Base-by-base conservation (phyloP, 2,113 vertebrate species). In the Atractosteus spatula region DNA sequence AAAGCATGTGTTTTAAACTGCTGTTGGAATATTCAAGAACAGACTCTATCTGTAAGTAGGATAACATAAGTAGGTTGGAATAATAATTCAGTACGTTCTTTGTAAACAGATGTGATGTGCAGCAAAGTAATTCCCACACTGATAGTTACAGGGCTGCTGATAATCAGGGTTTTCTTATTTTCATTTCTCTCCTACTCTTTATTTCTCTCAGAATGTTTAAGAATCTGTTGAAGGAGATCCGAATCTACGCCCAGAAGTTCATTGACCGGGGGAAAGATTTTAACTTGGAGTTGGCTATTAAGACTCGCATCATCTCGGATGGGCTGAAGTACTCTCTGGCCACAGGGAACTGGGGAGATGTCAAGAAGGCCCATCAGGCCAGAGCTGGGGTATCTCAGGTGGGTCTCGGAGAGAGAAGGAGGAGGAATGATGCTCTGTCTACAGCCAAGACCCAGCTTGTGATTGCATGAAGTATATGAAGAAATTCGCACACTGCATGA, bases 291-390 rank as follows among this genome's bases (percentile, higher is more conserved):
- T 82, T 99, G 72, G 97, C 97, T 74, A 98, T 99, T 80, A 99
- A 99, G 86, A 99, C 97, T 3, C 88, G 96, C 55, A 99, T 99
- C 78, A 98, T 99, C 91, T 99, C 97, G 0, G 97, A 99, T 0
- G 97, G 97, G 8, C 90, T 99, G 66, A 99, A 99, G 77, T 99
- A 99, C 56, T 99, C 97, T 0, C 82, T 99, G 76, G 97, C 97
- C 68, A 99, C 97, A 2, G 97, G 97, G 41, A 99, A 99, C 89
- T 99, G 97, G 97, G 97, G 97, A 1, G 97, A 99, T 55, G 97
- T 99, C 69, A 99, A 99, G 85, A 99, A 99, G 87, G 97, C 97
- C 74, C 97, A 99, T 84, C 97, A 99, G 84, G 97, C 97, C 75
- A 90, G 97, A 85, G 97, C 97, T 44, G 97, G 97, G 29, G 97